Conservation (phyloP, 2,888 invertebrate species). For the Hirtodrosophila duncani region DNA sequence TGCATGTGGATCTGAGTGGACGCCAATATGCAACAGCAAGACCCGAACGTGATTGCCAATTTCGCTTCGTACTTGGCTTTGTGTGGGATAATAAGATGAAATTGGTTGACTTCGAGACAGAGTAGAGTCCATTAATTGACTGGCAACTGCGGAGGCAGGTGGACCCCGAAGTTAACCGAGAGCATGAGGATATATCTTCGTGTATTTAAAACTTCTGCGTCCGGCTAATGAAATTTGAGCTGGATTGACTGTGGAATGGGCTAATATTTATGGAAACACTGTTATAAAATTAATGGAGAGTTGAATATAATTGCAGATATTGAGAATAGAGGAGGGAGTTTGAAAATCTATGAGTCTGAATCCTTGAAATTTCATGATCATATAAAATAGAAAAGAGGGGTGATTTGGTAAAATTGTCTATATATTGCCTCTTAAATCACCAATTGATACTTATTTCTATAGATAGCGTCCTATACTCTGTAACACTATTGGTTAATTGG, state of each 20-base stretch:
- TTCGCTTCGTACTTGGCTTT: constrained; percentile 25
- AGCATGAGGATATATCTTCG: constrained; percentile 14
- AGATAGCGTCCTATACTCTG: too few species aligned
- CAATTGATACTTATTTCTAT: too few species aligned
- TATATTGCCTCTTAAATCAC: too few species aligned
- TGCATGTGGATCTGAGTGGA: constrained; percentile 24
- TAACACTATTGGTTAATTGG: too few species aligned
- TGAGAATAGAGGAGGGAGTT: too few species aligned
- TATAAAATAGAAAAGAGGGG: too few species aligned
- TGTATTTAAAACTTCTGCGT: not conserved
- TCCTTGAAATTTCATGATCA: too few species aligned
- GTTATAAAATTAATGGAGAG: constrained; percentile 41
- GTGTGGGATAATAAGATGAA: constrained; percentile 65
- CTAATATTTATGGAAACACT: constrained; percentile 10
- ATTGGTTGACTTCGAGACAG: constrained; percentile 47
- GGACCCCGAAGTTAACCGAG: constrained; percentile 1
- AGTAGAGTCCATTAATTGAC: constrained; percentile 45
- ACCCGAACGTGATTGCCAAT: constrained; percentile 27
- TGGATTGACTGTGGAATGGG: constrained; percentile 28
- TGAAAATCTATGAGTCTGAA: too few species aligned
- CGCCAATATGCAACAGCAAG: constrained; percentile 15
- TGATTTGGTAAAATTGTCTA: too few species aligned
- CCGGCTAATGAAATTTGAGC: constrained; percentile 19
- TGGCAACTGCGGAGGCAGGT: constrained; percentile 31
- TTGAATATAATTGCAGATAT: constrained; percentile 1